Percentiles rank a stretch among this genome's conserved stretches.
Conservation (phyloP, 2,113 vertebrate species). For the Scomber scombrus region DNA sequence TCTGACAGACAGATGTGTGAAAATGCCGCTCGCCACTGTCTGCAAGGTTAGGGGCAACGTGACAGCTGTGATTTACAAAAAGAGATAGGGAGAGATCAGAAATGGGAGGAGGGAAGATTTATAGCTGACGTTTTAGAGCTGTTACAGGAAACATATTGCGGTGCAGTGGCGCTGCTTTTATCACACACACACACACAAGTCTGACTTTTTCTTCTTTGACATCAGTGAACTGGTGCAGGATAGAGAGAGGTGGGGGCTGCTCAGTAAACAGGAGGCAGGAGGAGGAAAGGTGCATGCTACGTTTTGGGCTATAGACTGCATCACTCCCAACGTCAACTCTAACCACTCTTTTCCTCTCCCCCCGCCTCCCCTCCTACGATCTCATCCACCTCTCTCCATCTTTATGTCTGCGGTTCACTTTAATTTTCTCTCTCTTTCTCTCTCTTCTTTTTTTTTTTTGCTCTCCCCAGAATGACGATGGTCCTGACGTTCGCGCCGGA, state of each 20-base stretch:
- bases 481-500: conserved; percentile 96
- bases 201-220: conserved; percentile 50
- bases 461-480: conserved; percentile 91
- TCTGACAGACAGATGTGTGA: conserved; percentile 72
- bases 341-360: conserved; percentile 29
- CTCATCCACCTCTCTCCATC: conserved; percentile 9
- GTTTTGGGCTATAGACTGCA: conserved; percentile 65
- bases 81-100: not conserved
- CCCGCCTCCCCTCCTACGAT: not conserved
- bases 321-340: conserved; percentile 36
- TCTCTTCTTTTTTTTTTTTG: not conserved
- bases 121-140: conserved; percentile 12
- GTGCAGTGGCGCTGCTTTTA: conserved; percentile 34
- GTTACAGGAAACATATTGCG: conserved; percentile 31
- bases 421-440: not conserved
- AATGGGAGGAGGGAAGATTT: conserved; percentile 1
- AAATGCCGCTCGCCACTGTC: conserved; percentile 46
- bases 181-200: conserved; percentile 41
- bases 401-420: not conserved
- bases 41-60: conserved; percentile 64
- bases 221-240: conserved; percentile 74
- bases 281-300: conserved; percentile 48
- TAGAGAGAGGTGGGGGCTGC: conserved; percentile 27
- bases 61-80: conserved; percentile 31
- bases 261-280: not conserved